Evolutionary conservation across 2,797 vertebrate genomes (phyloP).

Genomic region (Phylloscopus collybita): DNA sequence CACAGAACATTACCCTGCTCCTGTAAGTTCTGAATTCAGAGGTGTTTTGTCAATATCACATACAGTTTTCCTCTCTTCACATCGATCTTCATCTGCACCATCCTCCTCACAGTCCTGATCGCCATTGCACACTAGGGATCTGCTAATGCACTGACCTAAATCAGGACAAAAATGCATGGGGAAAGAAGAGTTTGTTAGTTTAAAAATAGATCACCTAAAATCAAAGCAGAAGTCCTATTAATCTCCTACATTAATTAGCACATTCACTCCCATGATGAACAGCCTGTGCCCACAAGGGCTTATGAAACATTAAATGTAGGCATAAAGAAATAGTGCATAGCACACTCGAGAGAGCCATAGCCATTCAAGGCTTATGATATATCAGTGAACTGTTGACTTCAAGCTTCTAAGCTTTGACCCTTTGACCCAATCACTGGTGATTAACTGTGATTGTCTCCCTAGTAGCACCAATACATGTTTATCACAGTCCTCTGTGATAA

Average conservation of each 20-base stretch:
- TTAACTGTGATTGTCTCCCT: not conserved
- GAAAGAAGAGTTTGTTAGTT: not conserved
- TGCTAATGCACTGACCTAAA: conserved; percentile 88
- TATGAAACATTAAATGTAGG: not conserved
- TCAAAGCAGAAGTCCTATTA: not conserved
- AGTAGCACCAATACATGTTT: not conserved
- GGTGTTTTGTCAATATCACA: conserved; percentile 85
- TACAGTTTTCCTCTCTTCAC: conserved; percentile 67
- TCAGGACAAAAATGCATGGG: not conserved
- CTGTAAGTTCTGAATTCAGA: conserved; percentile 88
- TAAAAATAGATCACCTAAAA: not conserved
- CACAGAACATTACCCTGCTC: conserved; percentile 82
- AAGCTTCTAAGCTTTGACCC: not conserved
- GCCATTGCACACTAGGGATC: conserved; percentile 88
- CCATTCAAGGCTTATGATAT: not conserved
- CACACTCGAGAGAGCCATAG: not conserved
- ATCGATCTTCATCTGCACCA: conserved; percentile 85
- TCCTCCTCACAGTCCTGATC: conserved; percentile 95
- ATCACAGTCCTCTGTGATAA: not conserved
- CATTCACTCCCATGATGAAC: not conserved
- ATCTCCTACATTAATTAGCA: not conserved
- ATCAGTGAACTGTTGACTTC: not conserved
- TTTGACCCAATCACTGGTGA: not conserved
- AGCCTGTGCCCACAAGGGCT: not conserved
- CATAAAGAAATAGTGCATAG: not conserved